These are phyloP conservation scores for Pristionchus exspectatus DNA, from an alignment of 2,888 invertebrate species.

Conservation along the genomic window DNA sequence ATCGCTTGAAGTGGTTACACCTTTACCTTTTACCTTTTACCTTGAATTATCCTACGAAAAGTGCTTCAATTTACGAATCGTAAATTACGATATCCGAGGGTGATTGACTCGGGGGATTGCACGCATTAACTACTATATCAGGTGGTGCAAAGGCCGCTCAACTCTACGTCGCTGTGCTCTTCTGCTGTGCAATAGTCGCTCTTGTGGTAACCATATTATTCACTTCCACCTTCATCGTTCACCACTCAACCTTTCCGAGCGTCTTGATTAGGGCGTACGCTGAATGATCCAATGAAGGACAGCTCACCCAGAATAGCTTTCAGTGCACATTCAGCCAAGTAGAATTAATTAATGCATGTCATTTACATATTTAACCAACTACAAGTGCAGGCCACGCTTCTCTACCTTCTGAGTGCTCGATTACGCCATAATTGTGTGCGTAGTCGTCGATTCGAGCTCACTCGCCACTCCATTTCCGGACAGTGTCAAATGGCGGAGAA, in stretches of 20 bases:
- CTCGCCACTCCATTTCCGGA: background rate
- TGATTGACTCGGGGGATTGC: background rate
- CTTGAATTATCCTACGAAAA: too few relatives aligned
- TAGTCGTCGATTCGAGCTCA: background rate
- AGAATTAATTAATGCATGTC: background rate
- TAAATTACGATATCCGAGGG: too few relatives aligned
- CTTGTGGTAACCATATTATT: background rate
- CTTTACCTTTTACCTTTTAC: too few relatives aligned
- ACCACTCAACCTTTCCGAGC: background rate
- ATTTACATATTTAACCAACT: background rate
- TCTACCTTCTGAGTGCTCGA: conserved; percentile 4
- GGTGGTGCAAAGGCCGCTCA: background rate
- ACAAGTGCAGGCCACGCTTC: background rate
- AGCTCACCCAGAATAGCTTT: background rate
- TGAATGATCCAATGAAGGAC: background rate
- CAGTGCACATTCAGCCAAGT: background rate
- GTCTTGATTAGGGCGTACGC: background rate
- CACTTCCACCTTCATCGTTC: background rate
- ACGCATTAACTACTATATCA: background rate
- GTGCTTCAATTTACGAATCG: too few relatives aligned
- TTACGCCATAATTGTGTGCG: background rate
- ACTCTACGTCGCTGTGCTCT: conserved; percentile 7
- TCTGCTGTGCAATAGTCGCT: background rate
- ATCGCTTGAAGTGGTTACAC: too few relatives aligned
- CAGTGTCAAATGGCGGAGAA: conserved; percentile 32